Evolutionary conservation across 2,888 invertebrate genomes (phyloP).

Genomic region (Cheiracanthium punctorium): DNA sequence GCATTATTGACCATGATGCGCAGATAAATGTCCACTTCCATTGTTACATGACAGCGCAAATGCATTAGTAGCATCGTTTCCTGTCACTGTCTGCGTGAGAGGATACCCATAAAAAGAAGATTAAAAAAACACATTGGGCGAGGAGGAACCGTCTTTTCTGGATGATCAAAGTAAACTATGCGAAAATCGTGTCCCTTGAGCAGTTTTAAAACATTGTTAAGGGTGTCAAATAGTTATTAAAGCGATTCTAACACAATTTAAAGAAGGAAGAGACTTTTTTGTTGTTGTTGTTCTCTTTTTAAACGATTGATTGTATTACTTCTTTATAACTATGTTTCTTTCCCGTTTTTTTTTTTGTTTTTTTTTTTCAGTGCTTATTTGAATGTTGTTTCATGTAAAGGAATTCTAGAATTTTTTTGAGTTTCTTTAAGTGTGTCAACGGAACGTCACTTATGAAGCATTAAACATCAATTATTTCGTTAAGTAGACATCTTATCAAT

Average conservation of each 20-base stretch:
- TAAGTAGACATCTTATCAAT: no score
- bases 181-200: slow-evolving; percentile 26
- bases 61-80: background rate
- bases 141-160: background rate
- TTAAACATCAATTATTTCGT: no score
- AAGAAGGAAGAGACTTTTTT: background rate
- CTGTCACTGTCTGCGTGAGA: background rate
- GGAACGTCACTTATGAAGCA: background rate
- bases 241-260: slow-evolving; percentile 37
- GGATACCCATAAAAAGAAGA: background rate
- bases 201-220: slow-evolving; percentile 32
- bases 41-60: background rate
- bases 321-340: background rate
- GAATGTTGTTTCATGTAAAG: background rate
- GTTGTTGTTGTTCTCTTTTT: background rate
- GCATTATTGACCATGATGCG: background rate
- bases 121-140: background rate
- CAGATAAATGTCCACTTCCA: background rate
- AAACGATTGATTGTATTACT: slow-evolving; percentile 17
- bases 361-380: background rate
- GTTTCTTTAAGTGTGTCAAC: background rate
- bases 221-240: slow-evolving; percentile 16
- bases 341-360: background rate
- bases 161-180: slow-evolving; percentile 4
- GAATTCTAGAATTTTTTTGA: background rate